Evolutionary conservation across 2,888 invertebrate species (phyloP), one percentile per base, ranked within the genome.

Genomic region (Liodrosophila aerea): DNA sequence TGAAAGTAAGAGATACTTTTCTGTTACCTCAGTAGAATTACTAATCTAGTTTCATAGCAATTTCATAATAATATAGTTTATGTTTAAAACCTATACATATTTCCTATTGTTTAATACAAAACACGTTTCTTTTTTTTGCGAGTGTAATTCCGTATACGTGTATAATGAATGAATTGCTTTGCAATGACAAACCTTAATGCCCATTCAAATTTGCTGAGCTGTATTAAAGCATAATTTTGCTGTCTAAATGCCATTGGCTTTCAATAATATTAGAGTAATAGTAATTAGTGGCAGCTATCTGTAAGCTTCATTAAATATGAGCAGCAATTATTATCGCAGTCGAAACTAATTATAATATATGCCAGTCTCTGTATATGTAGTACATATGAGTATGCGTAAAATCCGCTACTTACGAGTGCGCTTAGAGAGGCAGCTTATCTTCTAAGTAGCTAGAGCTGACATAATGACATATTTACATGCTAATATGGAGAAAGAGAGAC

Each of bases 391-490:
- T 34, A 15, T 49, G 45, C 49, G 9, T 49, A 27, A 53, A 45
- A 60, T 11, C 13, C 11, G 40, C 59, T 54, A 47, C 63, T 64
- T 47, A 56, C 39, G 47, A 12, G 15, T 22, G 7, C 9, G 47
- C 16, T 27, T 30, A 37, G 8, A 33, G 37, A 31, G 47, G 63
- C 44, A 52, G 30, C 15, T 33, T 29, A 49, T 39, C 39, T 65
- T 47, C 43, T 66, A 63, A 57, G 70, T 37, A 41, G 50, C 27
- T 33, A 7, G 16, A 44, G 36, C 57, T 56, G 64, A 49, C 69
- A 74, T 77, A 77, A 75, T 75, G 58, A 64, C 73, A 78, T 70
- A 80, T 82, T 82, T 77, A 77, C 65, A 85, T 78, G 85, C 66
- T 82, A 82, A 82, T 78, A 60, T 56, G 56, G 56, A 45, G 27